Base-by-base conservation (phyloP, 2,113 vertebrate genomes). In the Mesoclemmys tuberculata region DNA sequence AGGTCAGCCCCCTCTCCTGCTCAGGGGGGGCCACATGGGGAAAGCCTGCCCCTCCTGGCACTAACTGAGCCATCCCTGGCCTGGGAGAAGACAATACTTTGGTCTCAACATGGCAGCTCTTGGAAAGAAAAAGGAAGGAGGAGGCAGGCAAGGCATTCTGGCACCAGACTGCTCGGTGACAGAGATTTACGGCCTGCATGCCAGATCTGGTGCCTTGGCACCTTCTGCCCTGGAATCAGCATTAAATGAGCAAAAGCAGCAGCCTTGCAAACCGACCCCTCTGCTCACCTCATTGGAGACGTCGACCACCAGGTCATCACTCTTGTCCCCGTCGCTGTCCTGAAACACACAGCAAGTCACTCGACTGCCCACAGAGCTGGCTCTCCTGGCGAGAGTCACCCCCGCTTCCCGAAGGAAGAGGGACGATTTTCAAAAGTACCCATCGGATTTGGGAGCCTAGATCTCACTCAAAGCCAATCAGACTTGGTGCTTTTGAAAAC, bases 271-370 rank as follows among this genome's bases (percentile, higher is more conserved):
- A 58, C 2, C 0, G 0, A 12, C 55, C 24, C 16, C 49, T 22
- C 41, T 5, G 31, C 98, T 97, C 96, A 99, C 99, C 99, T 99
- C 99, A 1, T 99, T 99, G 93, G 99, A 99, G 81, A 99, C 99
- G 0, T 99, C 99, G 22, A 99, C 99, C 92, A 99, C 99, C 91
- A 99, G 95, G 96, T 99, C 99, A 1, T 99, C 99, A 24, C 99
- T 99, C 96, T 99, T 99, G 98, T 99, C 99, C 16, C 99, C 99
- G 0, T 99, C 99, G 26, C 99, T 99, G 98, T 99, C 99, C 99
- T 99, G 97, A 74, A 93, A 96, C 1, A 8, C 10, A 88, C 6
- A 46, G 27, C 0, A 10, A 79, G 91, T 91, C 89, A 52, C 13
- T 52, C 51, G 51, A 3, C 51, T 52, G 64, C 35, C 58, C 84